These are phyloP conservation scores for Oreotrochilus melanogaster DNA, from an alignment of 2,113 vertebrate genomes.

Conservation along the genomic window DNA sequence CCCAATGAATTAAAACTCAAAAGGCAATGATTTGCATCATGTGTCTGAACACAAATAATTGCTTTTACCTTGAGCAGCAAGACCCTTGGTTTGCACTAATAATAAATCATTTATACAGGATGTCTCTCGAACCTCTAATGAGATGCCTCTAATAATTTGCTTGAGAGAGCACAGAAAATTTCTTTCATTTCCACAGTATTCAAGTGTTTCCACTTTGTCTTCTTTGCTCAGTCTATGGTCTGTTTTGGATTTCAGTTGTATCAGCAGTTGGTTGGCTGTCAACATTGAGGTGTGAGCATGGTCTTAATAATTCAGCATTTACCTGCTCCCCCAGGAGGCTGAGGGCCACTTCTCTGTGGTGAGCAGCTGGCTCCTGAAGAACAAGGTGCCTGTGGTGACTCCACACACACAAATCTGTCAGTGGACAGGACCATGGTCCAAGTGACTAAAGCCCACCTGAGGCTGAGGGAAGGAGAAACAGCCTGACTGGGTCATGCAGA, in stretches of 20 bases:
- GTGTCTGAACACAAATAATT: neutral
- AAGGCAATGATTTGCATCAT: neutral
- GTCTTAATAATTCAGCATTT: neutral
- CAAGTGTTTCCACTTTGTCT: neutral
- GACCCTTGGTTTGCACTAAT: neutral
- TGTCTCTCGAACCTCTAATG: neutral
- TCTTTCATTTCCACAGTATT: neutral
- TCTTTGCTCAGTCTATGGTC: neutral
- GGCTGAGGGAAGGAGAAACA: neutral
- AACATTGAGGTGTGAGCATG: fast-evolving
- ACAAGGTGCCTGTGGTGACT: fast-evolving
- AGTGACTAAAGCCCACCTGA: neutral
- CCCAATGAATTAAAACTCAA: neutral
- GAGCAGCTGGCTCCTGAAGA: neutral
- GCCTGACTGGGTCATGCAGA: neutral
- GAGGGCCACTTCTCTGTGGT: neutral
- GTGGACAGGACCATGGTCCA: neutral
- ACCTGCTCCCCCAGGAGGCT: neutral
- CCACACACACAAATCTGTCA: neutral
- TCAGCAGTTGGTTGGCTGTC: neutral
- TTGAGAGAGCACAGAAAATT: neutral
- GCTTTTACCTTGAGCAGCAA: neutral
- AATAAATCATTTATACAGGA: neutral
- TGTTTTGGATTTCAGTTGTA: neutral
- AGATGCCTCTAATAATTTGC: neutral